Evolutionary conservation across 2,113 vertebrate species (phyloP).

Genomic region (Channa argus): DNA sequence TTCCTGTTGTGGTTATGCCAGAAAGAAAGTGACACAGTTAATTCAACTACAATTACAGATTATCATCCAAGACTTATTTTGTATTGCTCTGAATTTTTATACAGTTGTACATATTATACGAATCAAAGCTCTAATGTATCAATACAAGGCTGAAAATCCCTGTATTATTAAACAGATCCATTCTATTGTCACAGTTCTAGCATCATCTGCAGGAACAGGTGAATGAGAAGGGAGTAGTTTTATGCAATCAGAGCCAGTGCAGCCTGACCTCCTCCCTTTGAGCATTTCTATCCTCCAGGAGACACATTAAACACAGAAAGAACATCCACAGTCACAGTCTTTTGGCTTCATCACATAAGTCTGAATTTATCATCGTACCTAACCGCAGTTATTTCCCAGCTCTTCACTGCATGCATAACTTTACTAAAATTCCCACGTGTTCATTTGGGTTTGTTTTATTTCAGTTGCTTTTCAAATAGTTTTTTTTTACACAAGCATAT

Average conservation of each 20-base stretch:
- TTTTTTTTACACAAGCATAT: neutral
- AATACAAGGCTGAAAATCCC: neutral
- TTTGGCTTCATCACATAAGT: slow-evolving; percentile 50
- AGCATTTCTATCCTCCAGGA: slow-evolving; percentile 61
- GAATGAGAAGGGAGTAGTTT: slow-evolving; percentile 57
- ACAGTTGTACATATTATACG: slow-evolving; percentile 10
- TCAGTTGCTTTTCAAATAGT: neutral
- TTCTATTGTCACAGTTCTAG: slow-evolving; percentile 18
- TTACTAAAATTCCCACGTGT: neutral
- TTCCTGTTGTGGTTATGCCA: neutral
- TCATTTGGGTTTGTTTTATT: neutral
- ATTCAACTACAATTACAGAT: slow-evolving; percentile 4
- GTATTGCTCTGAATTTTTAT: slow-evolving; percentile 10
- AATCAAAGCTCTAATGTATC: neutral
- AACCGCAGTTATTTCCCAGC: slow-evolving; percentile 38
- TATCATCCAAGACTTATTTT: neutral
- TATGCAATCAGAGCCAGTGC: slow-evolving; percentile 60
- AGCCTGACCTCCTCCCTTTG: slow-evolving; percentile 58
- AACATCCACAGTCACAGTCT: slow-evolving; percentile 55
- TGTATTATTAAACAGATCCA: slow-evolving; percentile 26
- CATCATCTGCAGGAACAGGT: slow-evolving; percentile 40
- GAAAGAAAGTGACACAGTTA: slow-evolving; percentile 11
- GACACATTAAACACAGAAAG: slow-evolving; percentile 71
- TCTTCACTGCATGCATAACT: neutral
- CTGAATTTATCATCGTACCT: slow-evolving; percentile 46